Conservation (phyloP, 2,797 vertebrate species). For the Anas bernieri region DNA sequence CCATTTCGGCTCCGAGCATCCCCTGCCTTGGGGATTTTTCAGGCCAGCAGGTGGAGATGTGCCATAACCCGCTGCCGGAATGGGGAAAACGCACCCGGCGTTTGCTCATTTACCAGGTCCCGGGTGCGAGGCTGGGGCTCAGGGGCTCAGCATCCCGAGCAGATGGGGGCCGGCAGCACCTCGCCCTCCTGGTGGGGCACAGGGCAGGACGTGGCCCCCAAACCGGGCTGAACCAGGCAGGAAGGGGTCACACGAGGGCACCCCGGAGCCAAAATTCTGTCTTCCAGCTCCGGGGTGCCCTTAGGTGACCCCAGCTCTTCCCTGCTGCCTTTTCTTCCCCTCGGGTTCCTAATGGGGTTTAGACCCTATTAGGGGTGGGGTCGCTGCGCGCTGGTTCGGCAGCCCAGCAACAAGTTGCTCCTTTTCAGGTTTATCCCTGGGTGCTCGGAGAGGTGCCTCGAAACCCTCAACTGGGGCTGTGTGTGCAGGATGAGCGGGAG, state of each 20-base stretch:
- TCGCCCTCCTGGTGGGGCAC: background rate
- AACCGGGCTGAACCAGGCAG: background rate
- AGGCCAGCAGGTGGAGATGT: slow-evolving; percentile 80
- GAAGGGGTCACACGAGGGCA: background rate
- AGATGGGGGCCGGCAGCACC: rapidly evolving
- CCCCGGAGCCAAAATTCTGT: background rate
- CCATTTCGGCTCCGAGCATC: rapidly evolving
- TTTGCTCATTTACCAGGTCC: rapidly evolving
- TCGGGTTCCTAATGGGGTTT: background rate
- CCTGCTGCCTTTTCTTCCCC: background rate
- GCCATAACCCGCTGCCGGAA: slow-evolving; percentile 40
- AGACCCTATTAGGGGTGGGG: background rate
- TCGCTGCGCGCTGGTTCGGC: background rate
- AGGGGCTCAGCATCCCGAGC: rapidly evolving
- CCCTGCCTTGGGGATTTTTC: background rate
- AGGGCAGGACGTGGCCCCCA: rapidly evolving
- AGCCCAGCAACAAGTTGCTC: background rate
- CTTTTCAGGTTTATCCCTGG: background rate
- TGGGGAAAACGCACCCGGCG: rapidly evolving
- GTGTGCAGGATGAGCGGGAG: background rate
- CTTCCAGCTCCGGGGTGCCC: background rate
- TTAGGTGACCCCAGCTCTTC: background rate
- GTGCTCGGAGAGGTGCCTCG: background rate
- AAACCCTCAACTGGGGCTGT: rapidly evolving
- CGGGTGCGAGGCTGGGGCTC: rapidly evolving